phyloP scores from a whole-genome alignment of 2,797 vertebrate species.

The Trematomus bernacchii region DNA sequence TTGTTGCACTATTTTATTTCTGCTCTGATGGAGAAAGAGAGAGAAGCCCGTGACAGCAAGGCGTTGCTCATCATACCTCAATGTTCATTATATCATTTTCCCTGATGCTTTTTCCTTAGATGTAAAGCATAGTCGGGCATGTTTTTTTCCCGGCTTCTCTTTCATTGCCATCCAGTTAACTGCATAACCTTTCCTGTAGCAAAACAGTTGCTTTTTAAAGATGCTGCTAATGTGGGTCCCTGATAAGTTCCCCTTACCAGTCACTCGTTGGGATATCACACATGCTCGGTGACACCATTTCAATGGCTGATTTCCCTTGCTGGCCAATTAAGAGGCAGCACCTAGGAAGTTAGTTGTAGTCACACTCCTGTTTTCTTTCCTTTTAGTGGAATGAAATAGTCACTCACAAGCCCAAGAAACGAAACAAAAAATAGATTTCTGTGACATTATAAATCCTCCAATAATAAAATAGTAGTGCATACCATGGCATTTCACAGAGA shows the following conservation, averaged over 20 bases:
- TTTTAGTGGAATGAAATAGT: conserved; percentile 67
- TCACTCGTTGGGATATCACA: conserved; percentile 83
- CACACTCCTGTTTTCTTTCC: conserved; percentile 67
- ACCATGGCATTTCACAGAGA: conserved; percentile 11
- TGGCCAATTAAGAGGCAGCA: conserved; percentile 92
- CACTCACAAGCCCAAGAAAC: conserved; percentile 56
- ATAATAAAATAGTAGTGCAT: conserved; percentile 7
- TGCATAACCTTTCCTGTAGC: conserved; percentile 59
- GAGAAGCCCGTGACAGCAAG: conserved; percentile 33
- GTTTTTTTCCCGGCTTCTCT: conserved; percentile 42
- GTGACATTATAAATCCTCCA: conserved; percentile 23
- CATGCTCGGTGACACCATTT: conserved; percentile 88
- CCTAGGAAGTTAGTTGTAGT: conserved; percentile 77
- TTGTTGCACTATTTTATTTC: conserved; percentile 50
- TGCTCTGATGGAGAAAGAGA: conserved; percentile 38
- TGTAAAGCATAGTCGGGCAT: conserved; percentile 24
- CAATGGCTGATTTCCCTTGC: conserved; percentile 91
- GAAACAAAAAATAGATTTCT: conserved; percentile 51
- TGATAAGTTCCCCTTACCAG: conserved; percentile 84
- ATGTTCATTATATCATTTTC: conserved; percentile 53
- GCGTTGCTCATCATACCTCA: conserved; percentile 23
- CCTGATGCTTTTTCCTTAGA: conserved; percentile 41
- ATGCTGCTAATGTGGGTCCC: conserved; percentile 86
- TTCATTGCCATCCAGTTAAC: conserved; percentile 43
- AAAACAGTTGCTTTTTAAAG: conserved; percentile 85